Evolutionary conservation across 2,797 vertebrate genomes (phyloP).

Genomic region (Hippocampus kuda): DNA sequence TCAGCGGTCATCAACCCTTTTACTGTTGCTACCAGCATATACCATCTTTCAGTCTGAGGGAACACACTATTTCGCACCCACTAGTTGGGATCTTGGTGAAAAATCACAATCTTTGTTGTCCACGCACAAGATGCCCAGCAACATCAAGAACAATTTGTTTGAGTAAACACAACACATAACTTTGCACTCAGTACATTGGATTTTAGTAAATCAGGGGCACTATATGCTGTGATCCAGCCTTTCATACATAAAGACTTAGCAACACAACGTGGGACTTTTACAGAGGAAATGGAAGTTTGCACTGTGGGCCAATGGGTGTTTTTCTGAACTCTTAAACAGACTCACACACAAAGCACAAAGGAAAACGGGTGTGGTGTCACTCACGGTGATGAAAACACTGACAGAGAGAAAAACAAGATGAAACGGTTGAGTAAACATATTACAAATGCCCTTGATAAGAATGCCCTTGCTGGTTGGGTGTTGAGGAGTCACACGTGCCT

Average conservation of each 20-base stretch:
- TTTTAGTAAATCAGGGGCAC: background rate
- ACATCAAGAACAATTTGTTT: background rate
- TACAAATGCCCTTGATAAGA: slow-evolving; percentile 9
- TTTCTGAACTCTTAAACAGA: slow-evolving; percentile 2
- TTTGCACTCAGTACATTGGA: background rate
- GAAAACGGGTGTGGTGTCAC: slow-evolving; percentile 3
- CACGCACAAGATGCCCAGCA: background rate
- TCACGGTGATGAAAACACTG: slow-evolving; percentile 5
- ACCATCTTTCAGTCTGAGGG: too few species aligned
- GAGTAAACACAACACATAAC: background rate
- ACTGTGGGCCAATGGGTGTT: background rate
- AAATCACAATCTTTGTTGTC: background rate
- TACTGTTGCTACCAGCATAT: too few species aligned
- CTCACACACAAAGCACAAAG: slow-evolving; percentile 3
- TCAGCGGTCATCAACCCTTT: too few species aligned
- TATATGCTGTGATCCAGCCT: background rate
- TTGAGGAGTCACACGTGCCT: background rate
- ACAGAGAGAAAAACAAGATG: slow-evolving; percentile 10
- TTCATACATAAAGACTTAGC: background rate
- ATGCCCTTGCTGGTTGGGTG: background rate
- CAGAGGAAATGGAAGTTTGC: background rate
- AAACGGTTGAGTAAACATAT: slow-evolving; percentile 7
- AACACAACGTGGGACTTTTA: background rate
- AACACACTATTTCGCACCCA: too few species aligned
- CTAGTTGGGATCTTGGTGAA: too few species aligned